Evolutionary conservation across 2,888 invertebrate species (phyloP).

Genomic region (Drosophila nr. perissopoda): DNA sequence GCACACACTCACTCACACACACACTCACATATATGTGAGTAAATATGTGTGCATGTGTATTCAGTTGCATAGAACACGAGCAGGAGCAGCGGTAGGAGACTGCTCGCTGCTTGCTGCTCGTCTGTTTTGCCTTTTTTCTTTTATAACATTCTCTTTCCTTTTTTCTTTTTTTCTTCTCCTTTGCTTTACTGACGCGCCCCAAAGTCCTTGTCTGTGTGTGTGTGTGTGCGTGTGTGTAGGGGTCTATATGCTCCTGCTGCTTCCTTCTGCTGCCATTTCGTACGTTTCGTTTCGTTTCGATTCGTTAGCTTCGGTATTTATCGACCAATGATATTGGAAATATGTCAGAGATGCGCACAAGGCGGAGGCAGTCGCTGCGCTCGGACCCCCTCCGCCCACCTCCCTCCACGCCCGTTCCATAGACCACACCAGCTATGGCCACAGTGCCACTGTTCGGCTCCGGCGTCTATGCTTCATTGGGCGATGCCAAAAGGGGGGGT

Average conservation of each 20-base stretch:
- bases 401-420: background rate
- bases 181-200: slow-evolving; percentile 45
- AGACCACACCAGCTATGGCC: slow-evolving; percentile 10
- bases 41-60: background rate
- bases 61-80: background rate
- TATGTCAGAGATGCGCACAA: slow-evolving; percentile 84
- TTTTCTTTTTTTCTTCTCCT: slow-evolving; percentile 15
- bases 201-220: slow-evolving; percentile 47
- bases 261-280: slow-evolving; percentile 61
- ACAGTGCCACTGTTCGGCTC: slow-evolving; percentile 24
- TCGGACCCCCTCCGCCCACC: slow-evolving; percentile 34
- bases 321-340: slow-evolving; percentile 85
- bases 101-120: slow-evolving; percentile 14
- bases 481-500: slow-evolving; percentile 4
- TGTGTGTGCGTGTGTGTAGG: slow-evolving; percentile 48
- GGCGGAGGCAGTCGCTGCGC: slow-evolving; percentile 70
- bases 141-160: slow-evolving; percentile 13
- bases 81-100: slow-evolving; percentile 6
- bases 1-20: background rate
- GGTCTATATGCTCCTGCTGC: slow-evolving; percentile 36
- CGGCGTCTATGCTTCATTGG: slow-evolving; percentile 36
- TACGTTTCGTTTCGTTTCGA: slow-evolving; percentile 77
- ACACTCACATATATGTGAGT: background rate
- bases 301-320: slow-evolving; percentile 80
- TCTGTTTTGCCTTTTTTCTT: slow-evolving; percentile 36